Evolutionary conservation across 2,113 vertebrate genomes (phyloP).

Genomic region (Malurus melanocephalus): DNA sequence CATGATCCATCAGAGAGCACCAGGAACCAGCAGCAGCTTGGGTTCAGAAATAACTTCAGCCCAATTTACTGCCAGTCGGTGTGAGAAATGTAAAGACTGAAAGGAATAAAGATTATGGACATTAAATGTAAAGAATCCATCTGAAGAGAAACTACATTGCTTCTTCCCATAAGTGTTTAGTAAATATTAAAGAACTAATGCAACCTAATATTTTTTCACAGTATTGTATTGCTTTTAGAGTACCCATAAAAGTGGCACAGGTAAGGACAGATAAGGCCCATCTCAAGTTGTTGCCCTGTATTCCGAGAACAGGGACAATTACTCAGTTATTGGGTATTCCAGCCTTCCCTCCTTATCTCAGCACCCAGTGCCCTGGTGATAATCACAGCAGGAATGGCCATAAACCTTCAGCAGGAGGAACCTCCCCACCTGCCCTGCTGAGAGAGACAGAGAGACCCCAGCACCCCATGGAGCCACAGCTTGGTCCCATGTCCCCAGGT

Average conservation of each 20-base stretch:
- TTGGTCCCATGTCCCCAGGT: not conserved
- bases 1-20: not conserved
- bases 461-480: fast-evolving
- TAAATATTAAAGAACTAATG: not conserved
- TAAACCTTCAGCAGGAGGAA: not conserved
- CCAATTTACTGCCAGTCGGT: not conserved
- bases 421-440: not conserved
- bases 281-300: not conserved
- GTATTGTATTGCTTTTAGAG: not conserved
- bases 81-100: not conserved
- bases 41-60: not conserved
- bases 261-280: not conserved
- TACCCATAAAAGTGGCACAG: not conserved
- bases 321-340: not conserved
- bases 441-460: not conserved
- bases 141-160: not conserved
- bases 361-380: not conserved
- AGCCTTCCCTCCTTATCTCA: not conserved
- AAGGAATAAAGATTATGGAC: not conserved
- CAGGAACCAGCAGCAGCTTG: not conserved
- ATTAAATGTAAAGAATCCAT: not conserved
- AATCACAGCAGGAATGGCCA: not conserved
- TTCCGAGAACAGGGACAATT: not conserved
- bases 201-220: not conserved
- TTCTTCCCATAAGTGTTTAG: not conserved